phyloP scores from a whole-genome alignment of 2,113 vertebrate species.

The Ceuthmochares aereus region DNA sequence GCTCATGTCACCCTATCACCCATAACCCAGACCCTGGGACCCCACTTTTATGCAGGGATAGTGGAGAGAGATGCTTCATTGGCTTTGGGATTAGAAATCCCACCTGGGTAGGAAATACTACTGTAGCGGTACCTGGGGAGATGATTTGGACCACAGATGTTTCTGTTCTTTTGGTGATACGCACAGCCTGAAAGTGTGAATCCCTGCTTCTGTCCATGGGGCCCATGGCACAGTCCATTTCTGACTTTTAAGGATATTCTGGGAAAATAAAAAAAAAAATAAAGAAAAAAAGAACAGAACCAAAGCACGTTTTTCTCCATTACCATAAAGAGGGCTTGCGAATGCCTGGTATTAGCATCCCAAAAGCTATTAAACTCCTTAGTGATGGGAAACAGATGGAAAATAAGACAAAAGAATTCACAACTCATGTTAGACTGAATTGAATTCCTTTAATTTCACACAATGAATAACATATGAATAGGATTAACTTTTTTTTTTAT shows the following conservation, averaged over 20 bases:
- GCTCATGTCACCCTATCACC: rapidly evolving
- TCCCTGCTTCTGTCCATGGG: neutral
- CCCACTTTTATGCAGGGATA: neutral
- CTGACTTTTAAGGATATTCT: constrained; percentile 25
- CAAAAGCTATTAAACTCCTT: constrained; percentile 76
- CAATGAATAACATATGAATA: constrained; percentile 99
- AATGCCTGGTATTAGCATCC: constrained; percentile 71
- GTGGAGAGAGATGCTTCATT: neutral
- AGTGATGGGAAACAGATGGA: constrained; percentile 83
- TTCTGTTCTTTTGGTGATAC: neutral
- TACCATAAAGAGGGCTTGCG: constrained; percentile 72
- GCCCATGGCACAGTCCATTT: neutral
- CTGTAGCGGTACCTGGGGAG: rapidly evolving
- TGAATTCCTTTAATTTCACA: constrained; percentile 98
- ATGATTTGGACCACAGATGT: neutral
- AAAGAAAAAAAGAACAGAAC: neutral
- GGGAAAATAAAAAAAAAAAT: neutral
- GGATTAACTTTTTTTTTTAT: constrained; percentile 90
- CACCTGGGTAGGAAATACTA: neutral
- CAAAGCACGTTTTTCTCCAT: constrained; percentile 72
- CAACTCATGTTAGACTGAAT: constrained; percentile 84
- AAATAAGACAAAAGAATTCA: constrained; percentile 86
- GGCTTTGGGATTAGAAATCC: neutral
- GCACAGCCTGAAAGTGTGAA: neutral
- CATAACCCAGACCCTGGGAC: neutral